Conservation (phyloP, 2,113 vertebrate species). For the Rhinopomastus cyanomelas region DNA sequence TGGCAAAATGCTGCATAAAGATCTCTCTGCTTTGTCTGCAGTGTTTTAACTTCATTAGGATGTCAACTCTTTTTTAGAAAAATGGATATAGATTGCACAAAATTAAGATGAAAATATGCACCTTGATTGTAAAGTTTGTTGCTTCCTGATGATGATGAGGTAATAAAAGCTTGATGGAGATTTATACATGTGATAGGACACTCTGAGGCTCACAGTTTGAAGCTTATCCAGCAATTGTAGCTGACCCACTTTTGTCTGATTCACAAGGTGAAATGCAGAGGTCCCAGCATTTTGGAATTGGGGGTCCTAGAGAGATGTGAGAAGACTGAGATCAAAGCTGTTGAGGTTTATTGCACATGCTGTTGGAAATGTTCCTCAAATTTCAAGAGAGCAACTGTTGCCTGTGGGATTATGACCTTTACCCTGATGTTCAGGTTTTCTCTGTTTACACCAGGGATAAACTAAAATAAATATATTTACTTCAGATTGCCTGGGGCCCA, state of each 20-base stretch:
- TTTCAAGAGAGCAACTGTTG: conserved; percentile 9
- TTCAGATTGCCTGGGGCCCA: conserved; percentile 33
- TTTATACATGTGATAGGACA: not conserved
- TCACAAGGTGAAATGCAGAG: not conserved
- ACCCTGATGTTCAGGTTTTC: conserved; percentile 57
- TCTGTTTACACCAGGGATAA: conserved; percentile 32
- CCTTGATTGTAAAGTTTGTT: not conserved
- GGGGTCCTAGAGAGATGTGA: not conserved
- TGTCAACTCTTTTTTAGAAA: not conserved
- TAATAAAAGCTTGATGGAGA: not conserved
- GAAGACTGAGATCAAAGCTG: not conserved
- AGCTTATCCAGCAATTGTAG: not conserved
- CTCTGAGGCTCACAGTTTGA: not conserved
- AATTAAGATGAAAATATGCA: not conserved
- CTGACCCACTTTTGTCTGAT: not conserved
- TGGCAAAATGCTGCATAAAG: not conserved
- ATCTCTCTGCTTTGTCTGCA: not conserved
- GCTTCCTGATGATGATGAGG: not conserved
- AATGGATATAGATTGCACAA: not conserved
- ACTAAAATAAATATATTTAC: conserved; percentile 51
- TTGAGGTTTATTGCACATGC: not conserved
- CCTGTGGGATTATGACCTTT: conserved; percentile 45
- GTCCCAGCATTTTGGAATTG: not conserved
- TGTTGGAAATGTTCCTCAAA: conserved; percentile 16
- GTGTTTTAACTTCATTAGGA: not conserved